These are phyloP conservation scores for Serilophus lunatus DNA, from an alignment of 2,113 vertebrate genomes.

Conservation along the genomic window DNA sequence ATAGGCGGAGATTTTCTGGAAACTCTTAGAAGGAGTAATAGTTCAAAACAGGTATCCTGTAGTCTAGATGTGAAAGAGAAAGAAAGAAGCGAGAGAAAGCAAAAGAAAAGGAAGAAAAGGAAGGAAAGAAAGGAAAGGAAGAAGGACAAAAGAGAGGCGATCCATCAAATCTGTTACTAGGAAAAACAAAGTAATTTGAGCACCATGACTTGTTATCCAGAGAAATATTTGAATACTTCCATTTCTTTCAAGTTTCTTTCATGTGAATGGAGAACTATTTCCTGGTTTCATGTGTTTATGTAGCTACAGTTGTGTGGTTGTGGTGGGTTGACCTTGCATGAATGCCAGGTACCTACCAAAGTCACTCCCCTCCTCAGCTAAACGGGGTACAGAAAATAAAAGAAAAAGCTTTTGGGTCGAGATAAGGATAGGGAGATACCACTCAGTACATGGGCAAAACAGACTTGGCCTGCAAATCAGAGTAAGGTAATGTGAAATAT, in stretches of 20 bases:
- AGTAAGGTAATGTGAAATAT: background rate
- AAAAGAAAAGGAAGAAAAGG: background rate
- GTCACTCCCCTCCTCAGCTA: background rate
- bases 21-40: background rate
- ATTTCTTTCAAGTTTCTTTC: background rate
- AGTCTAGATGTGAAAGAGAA: background rate
- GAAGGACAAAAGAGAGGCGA: background rate
- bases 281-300: background rate
- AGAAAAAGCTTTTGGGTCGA: background rate
- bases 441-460: background rate
- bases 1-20: background rate
- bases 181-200: background rate
- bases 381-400: background rate
- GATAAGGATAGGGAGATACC: background rate
- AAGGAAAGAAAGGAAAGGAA: background rate
- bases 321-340: background rate
- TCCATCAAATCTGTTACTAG: background rate
- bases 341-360: background rate
- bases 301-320: background rate
- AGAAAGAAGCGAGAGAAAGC: no score
- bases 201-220: background rate
- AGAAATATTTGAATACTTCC: background rate
- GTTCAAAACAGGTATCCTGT: background rate
- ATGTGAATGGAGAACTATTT: background rate
- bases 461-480: background rate